Base-by-base conservation (phyloP, 2,888 invertebrate genomes). In the Panorpa germanica region DNA sequence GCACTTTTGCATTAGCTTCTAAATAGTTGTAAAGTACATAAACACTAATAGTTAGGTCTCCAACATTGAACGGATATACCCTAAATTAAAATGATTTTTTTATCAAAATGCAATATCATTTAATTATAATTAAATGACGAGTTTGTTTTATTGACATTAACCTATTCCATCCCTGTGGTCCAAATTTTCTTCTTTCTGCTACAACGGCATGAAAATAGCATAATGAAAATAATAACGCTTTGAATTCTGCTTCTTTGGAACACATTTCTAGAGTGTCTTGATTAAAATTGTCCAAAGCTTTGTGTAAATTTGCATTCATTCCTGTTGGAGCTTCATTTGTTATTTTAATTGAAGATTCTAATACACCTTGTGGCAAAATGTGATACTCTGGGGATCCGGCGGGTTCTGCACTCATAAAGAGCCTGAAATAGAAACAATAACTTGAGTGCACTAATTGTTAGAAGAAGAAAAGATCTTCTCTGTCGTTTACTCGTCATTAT, bases 121-220 rank as follows among this genome's bases (percentile, higher is more conserved):
- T 16, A 25, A 4, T 12, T 13, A 13, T 10, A n/a, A 27, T 30
- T 19, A 30, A 12, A 27, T 9, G 4, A 14, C 8, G 7, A 18
- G 17, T 23, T 12, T 31, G n/a, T n/a, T n/a, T n/a, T n/a, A n/a
- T n/a, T n/a, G n/a, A 11, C 19, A 18, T 16, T n/a, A 41, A 57
- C 53, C 74, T 63, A 46, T 83, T 82, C 82, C 82, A 83, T n/a
- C 82, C 82, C 50, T 86, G 86, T 1, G 86, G 74, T 1, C 86
- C 86, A 49, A 93, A 93, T 56, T 93, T 91, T 22, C 86, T 63
- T 35, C 91, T 60, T 51, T 93, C 86, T 4, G 85, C 82, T 2
- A 91, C 81, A 0, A 88, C 88, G 2, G 93, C 91, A 49, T 93
- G 93, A 57, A 91, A 93, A 49, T 93, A 93, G 48, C 88, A 88